Base-by-base conservation (phyloP, 2,797 vertebrate species). In the Lateolabrax maculatus region DNA sequence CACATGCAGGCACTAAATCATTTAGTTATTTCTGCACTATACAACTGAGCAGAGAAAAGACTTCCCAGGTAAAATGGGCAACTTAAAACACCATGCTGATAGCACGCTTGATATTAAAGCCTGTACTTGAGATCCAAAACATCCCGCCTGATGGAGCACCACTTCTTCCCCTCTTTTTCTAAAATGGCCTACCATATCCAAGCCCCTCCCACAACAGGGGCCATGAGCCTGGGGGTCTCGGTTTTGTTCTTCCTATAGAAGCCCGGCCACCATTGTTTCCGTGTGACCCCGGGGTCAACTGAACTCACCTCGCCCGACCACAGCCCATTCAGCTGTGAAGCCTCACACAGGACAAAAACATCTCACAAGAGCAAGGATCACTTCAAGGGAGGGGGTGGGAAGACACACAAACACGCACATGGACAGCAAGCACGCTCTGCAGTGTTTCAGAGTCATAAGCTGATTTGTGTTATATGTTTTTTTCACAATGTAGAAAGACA, bases 221-320 rank as follows among this genome's bases (percentile, higher is more conserved):
- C 90, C 87, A 86, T 83, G 82, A 86, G 90, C 91, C 87, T 60
- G 80, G 90, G 89, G 84, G 86, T 84, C 87, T 87, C 85, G 91
- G 91, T 94, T 93, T 94, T 94, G 90, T 93, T 93, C 90, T 84
- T 92, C 90, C 89, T 89, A 88, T 87, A 91, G 91, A 92, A 87
- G 81, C 90, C 83, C 53, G 84, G 78, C 83, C 84, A 66, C 89
- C 87, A 94, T 95, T 94, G 95, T 95, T 89, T 93, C 61, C 9
- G 21, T 7, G 16, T 90, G 91, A 95, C 94, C 94, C 76, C 1
- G 4, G 48, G 93, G 93, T 94, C 94, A 94, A 87, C 88, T 87
- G 83, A 91, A 88, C 91, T 94, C 92, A 93, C 91, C 92, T 94
- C 93, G 69, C 73, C 81, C 64, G 80, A 88, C 90, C 90, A 84